A percentile compares a stretch with the other conserved stretches of the same genome.
Conservation (phyloP, 2,797 vertebrate species). For the Oceanodroma leucorhoa region DNA sequence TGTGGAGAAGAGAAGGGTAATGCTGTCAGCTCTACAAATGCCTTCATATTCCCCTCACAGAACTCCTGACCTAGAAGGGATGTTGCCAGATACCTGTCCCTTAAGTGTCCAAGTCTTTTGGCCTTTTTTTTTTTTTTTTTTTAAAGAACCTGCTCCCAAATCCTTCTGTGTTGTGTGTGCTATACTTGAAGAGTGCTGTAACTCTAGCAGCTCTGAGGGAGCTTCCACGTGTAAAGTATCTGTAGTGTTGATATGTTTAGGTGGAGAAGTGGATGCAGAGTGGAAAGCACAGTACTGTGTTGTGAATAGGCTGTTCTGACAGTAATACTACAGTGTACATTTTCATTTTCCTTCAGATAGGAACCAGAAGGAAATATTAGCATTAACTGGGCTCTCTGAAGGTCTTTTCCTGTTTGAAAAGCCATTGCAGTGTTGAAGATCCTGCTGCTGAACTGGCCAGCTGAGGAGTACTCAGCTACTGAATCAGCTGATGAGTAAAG, state of each 20-base stretch:
- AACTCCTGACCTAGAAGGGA: background rate
- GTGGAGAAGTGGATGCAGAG: background rate
- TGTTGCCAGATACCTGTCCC: background rate
- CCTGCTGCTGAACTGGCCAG: constrained; percentile 5
- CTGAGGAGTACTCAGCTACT: constrained; percentile 51
- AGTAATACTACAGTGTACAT: background rate
- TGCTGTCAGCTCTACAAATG: background rate
- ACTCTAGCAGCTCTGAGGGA: background rate
- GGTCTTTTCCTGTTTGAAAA: constrained; percentile 40
- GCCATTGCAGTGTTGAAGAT: constrained; percentile 44
- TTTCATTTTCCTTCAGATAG: constrained; percentile 48
- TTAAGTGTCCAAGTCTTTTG: background rate
- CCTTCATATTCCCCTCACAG: background rate
- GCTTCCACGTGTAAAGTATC: background rate
- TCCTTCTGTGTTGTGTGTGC: background rate
- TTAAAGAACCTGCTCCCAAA: background rate
- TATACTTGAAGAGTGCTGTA: background rate
- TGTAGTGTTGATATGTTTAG: background rate
- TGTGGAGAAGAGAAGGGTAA: background rate
- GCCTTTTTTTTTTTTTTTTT: background rate
- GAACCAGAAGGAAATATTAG: constrained; percentile 36
- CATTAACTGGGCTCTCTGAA: constrained; percentile 42
- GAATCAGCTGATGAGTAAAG: constrained; percentile 60
- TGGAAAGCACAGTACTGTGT: background rate
- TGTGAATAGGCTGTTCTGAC: background rate